Evolutionary conservation across 2,888 invertebrate genomes (phyloP).

Genomic region (Athetis lepigone): DNA sequence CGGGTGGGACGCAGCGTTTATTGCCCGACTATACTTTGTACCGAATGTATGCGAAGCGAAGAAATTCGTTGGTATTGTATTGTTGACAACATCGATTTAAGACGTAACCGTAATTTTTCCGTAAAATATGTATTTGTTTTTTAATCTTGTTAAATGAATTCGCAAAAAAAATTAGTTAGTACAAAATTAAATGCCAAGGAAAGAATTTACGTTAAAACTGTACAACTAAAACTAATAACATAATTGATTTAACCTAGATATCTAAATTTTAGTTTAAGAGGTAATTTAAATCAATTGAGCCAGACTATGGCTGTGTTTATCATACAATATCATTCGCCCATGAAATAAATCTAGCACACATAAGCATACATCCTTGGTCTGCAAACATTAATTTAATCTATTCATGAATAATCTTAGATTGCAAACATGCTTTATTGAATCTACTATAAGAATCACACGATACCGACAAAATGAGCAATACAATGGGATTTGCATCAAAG

Average conservation of each 20-base stretch:
- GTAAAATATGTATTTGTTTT: neutral
- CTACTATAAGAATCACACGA: conserved; percentile 19
- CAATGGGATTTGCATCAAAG: neutral
- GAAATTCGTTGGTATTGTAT: conserved; percentile 23
- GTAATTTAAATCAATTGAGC: conserved; percentile 6
- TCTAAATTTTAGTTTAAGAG: conserved; percentile 8
- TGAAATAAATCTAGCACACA: conserved; percentile 43
- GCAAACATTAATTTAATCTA: conserved; percentile 53
- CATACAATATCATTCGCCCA: conserved; percentile 30
- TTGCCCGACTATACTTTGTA: conserved; percentile 61
- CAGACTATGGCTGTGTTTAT: conserved; percentile 18
- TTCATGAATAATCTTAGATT: conserved; percentile 53
- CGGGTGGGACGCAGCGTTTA: conserved; percentile 72
- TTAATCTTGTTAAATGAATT: neutral
- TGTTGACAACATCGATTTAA: neutral
- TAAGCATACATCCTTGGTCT: conserved; percentile 48
- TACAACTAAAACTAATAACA: conserved; percentile 10
- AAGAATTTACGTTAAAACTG: neutral
- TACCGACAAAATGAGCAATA: conserved; percentile 4
- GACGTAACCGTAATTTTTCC: neutral
- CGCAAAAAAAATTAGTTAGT: neutral
- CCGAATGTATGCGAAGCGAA: conserved; percentile 37
- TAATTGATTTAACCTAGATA: conserved; percentile 13
- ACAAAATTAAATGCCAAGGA: neutral
- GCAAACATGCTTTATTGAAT: conserved; percentile 41